Evolutionary conservation across 2,888 invertebrate species (phyloP).

Genomic region (Drosophila mettleri): DNA sequence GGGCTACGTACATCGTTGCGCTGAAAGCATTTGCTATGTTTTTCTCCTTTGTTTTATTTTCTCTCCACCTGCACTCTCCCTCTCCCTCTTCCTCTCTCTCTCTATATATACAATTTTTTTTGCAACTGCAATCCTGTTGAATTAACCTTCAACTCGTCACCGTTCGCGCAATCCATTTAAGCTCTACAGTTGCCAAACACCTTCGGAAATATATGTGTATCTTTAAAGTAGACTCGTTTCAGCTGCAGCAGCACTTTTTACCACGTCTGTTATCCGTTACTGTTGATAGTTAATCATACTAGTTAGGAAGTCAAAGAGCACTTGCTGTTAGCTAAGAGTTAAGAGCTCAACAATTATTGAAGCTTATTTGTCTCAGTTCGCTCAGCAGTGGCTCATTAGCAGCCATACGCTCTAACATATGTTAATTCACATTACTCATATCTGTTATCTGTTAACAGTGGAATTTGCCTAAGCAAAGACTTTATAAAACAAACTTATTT

Average conservation of each 20-base stretch:
- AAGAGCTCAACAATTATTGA: too few species aligned
- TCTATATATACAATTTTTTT: not conserved
- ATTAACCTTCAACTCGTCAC: slow-evolving; percentile 42
- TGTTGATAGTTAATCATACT: not conserved
- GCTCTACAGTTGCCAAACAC: slow-evolving; percentile 7
- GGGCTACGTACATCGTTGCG: slow-evolving; percentile 25
- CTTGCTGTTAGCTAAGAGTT: not conserved
- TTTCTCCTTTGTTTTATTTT: slow-evolving; percentile 3
- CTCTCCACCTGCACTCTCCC: too few species aligned
- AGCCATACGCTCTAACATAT: not conserved
- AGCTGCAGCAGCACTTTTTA: not conserved
- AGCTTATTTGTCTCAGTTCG: not conserved
- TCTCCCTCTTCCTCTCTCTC: not conserved
- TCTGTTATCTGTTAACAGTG: not conserved
- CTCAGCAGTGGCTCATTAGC: not conserved
- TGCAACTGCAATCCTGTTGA: slow-evolving; percentile 12
- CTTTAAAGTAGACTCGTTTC: slow-evolving; percentile 4
- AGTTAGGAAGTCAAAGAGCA: too few species aligned
- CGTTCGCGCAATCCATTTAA: slow-evolving; percentile 12
- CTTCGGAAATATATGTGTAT: slow-evolving; percentile 5
- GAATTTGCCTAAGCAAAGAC: not conserved
- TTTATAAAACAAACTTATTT: not conserved
- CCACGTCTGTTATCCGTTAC: too few species aligned
- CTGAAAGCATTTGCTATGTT: slow-evolving; percentile 18
- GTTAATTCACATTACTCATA: not conserved